Conservation (phyloP, 2,797 vertebrate species). For the Decapterus maruadsi region DNA sequence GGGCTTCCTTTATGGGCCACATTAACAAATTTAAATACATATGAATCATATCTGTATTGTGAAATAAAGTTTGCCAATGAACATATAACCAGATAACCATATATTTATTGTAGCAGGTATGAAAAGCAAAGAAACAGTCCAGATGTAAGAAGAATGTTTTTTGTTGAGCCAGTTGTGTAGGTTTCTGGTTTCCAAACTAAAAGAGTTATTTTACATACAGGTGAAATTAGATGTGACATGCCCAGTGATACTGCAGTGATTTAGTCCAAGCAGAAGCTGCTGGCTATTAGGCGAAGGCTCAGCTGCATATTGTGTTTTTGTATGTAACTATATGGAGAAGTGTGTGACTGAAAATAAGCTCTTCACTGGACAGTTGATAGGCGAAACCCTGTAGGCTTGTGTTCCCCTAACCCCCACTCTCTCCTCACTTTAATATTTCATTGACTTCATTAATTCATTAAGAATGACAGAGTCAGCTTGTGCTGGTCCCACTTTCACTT, state of each 20-base stretch:
- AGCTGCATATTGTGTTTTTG: conserved; percentile 42
- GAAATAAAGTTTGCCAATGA: neutral
- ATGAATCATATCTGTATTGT: neutral
- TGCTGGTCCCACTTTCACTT: conserved; percentile 11
- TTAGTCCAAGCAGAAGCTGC: conserved; percentile 15
- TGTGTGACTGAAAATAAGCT: conserved; percentile 41
- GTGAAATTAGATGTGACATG: conserved; percentile 8
- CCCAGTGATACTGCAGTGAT: conserved; percentile 25
- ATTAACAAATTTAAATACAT: conserved; percentile 14
- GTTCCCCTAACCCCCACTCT: too few species aligned
- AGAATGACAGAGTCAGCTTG: conserved; percentile 30
- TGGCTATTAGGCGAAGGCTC: conserved; percentile 15
- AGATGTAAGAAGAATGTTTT: neutral
- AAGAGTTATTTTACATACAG: conserved; percentile 2
- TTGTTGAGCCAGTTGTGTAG: neutral
- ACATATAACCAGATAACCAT: neutral
- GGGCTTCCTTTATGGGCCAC: conserved; percentile 1
- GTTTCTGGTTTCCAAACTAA: neutral
- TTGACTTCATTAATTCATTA: conserved; percentile 56
- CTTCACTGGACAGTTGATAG: conserved; percentile 14
- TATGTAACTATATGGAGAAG: conserved; percentile 14
- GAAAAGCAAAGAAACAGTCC: neutral
- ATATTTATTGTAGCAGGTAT: neutral
- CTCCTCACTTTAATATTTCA: conserved; percentile 47
- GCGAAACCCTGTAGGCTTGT: too few species aligned